phyloP scores from a whole-genome alignment of 2,888 invertebrate species.

The Gortyna flavago region DNA sequence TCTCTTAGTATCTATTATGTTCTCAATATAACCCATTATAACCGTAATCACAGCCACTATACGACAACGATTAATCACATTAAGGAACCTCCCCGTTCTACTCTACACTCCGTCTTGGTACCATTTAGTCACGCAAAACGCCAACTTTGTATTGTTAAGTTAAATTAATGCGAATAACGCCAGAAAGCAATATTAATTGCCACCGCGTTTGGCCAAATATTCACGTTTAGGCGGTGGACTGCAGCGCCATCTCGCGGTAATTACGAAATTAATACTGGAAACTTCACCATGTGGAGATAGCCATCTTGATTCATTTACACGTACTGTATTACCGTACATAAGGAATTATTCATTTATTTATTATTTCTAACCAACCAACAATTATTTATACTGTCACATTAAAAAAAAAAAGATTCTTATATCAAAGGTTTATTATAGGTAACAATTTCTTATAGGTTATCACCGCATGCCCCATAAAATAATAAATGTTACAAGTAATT shows the following conservation, averaged over 20 bases:
- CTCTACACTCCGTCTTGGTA: conserved; percentile 50
- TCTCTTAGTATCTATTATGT: conserved; percentile 56
- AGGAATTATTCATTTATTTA: too few relatives aligned
- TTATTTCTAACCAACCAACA: too few relatives aligned
- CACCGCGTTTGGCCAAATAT: conserved; percentile 76
- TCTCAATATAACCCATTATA: conserved; percentile 61
- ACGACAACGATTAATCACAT: conserved; percentile 69
- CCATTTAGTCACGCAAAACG: conserved; percentile 78
- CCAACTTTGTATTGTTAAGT: conserved; percentile 83
- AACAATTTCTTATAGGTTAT: too few relatives aligned
- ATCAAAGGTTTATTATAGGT: too few relatives aligned
- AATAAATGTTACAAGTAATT: too few relatives aligned
- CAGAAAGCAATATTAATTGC: conserved; percentile 83
- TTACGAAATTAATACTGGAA: conserved; percentile 75
- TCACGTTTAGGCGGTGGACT: conserved; percentile 68
- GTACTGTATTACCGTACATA: conserved; percentile 5
- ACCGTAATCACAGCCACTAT: conserved; percentile 49
- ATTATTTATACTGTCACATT: too few relatives aligned
- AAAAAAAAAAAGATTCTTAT: too few relatives aligned
- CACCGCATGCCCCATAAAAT: too few relatives aligned
- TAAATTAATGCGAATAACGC: conserved; percentile 83
- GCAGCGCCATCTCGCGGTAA: conserved; percentile 70
- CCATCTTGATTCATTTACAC: conserved; percentile 48
- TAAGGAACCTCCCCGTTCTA: conserved; percentile 52
- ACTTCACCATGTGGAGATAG: conserved; percentile 67